Evolutionary conservation across 1,140 invertebrate species (phyloP).

Genomic region (Achatina immaculata): DNA sequence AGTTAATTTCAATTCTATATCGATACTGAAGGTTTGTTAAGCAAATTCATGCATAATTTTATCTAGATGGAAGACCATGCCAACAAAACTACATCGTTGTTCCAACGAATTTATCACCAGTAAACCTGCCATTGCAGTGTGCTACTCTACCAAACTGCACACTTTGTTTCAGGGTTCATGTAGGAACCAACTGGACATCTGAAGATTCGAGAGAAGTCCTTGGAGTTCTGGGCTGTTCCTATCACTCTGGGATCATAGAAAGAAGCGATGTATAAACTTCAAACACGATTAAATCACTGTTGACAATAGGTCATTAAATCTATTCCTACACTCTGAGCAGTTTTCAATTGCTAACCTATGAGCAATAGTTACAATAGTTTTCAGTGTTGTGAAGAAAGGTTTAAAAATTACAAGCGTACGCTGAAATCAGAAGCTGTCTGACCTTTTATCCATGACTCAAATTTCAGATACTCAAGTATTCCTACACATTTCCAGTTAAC

Average conservation of each 20-base stretch:
- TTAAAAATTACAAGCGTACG: neutral
- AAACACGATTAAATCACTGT: neutral
- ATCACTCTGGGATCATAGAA: neutral
- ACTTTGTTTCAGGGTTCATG: slow-evolving; percentile 2
- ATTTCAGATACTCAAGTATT: too few relatives aligned
- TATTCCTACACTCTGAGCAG: neutral
- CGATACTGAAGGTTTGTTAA: too few relatives aligned
- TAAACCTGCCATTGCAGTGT: neutral
- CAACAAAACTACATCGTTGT: too few relatives aligned
- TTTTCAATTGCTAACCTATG: neutral
- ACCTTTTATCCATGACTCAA: too few relatives aligned
- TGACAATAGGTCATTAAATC: neutral
- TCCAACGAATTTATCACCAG: too few relatives aligned
- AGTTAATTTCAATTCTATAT: too few relatives aligned
- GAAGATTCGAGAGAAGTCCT: neutral
- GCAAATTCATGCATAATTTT: too few relatives aligned
- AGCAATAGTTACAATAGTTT: neutral
- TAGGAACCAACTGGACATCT: neutral
- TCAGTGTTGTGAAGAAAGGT: neutral
- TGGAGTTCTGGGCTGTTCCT: slow-evolving; percentile 3
- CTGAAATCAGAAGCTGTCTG: neutral
- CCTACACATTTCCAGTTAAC: too few relatives aligned
- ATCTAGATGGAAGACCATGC: too few relatives aligned
- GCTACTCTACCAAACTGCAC: neutral
- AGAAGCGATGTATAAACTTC: neutral